A percentile compares a stretch with the other conserved stretches of the same genome.
phyloP scores from a whole-genome alignment of 2,113 vertebrate genomes.

The Aptenodytes forsteri region DNA sequence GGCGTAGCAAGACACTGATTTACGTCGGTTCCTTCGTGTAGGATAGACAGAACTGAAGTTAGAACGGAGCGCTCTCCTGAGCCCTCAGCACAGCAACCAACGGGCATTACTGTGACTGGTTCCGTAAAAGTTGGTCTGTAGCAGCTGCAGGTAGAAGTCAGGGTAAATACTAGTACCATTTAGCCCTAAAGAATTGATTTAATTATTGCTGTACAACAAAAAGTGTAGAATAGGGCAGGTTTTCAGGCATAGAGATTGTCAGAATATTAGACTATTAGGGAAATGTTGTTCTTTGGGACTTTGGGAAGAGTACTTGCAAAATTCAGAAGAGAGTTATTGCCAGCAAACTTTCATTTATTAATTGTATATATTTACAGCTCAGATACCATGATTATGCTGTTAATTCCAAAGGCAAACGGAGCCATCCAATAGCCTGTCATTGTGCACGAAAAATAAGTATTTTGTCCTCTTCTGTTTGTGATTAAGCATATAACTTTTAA shows the following conservation, averaged over 20 bases:
- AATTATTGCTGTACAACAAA: not conserved
- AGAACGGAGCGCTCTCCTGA: not conserved
- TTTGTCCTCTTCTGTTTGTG: not conserved
- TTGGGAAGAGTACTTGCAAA: not conserved
- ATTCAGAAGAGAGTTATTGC: not conserved
- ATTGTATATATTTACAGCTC: not conserved
- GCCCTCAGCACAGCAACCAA: not conserved
- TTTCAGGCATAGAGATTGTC: not conserved
- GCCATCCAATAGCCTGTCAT: not conserved
- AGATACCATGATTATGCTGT: not conserved
- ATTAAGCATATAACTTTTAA: not conserved
- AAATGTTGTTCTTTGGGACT: not conserved
- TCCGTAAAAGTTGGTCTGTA: not conserved
- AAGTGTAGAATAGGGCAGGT: not conserved
- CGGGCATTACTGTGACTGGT: not conserved
- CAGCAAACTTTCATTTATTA: not conserved
- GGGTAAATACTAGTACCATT: not conserved
- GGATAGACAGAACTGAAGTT: not conserved
- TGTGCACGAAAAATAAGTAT: not conserved
- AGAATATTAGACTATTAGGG: not conserved
- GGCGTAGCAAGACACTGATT: not conserved
- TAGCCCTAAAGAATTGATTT: not conserved
- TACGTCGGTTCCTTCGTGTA: fast-evolving
- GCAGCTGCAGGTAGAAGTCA: not conserved
- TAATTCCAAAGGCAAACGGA: not conserved